Percentiles rank a stretch among this genome's conserved stretches.
phyloP scores from a whole-genome alignment of 2,888 invertebrate genomes.

The Netelia virgata region DNA sequence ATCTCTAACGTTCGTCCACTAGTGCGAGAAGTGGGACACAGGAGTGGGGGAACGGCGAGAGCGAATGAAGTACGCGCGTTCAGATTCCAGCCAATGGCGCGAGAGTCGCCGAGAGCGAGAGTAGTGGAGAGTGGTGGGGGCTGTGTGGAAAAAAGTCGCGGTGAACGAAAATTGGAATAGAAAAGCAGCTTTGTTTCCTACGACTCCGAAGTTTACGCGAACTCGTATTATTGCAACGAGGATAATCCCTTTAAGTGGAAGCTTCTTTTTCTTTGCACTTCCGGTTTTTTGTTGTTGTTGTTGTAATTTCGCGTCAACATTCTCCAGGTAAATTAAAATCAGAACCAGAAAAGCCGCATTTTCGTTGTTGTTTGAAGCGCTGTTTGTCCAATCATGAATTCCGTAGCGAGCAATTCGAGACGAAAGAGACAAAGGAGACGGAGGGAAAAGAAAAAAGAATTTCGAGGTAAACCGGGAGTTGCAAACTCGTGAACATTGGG shows the following conservation, averaged over 20 bases:
- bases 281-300: too few species aligned
- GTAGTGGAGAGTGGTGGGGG: background rate
- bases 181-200: background rate
- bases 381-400: constrained; percentile 41
- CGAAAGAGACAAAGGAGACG: constrained; percentile 5
- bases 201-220: background rate
- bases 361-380: background rate
- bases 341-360: background rate
- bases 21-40: background rate
- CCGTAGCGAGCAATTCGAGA: constrained; percentile 18
- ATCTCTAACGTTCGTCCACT: background rate
- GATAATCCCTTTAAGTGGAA: background rate
- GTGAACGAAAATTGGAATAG: background rate
- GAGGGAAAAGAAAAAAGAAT: constrained; percentile 5
- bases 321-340: background rate
- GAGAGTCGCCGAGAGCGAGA: background rate
- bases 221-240: background rate
- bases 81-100: background rate
- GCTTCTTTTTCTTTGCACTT: background rate
- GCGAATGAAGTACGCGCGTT: background rate
- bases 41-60: background rate
- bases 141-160: background rate
- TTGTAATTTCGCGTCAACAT: background rate
- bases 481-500: constrained; percentile 38
- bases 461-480: constrained; percentile 8